These are phyloP conservation scores for Molorchus minor DNA, from an alignment of 2,888 invertebrate genomes.

Conservation along the genomic window DNA sequence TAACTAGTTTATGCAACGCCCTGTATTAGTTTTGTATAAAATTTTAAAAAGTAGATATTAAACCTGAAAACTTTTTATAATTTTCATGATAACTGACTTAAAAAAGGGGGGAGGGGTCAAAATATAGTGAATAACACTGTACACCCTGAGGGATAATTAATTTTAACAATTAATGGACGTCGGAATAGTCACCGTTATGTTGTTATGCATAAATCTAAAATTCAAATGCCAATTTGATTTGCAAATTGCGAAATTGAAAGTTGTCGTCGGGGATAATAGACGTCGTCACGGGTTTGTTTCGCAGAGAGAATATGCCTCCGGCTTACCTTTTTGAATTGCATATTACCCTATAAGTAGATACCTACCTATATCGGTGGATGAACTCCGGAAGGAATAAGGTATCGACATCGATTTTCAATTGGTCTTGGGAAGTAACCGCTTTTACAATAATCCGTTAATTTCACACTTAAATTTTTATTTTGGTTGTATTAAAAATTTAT, in stretches of 20 bases:
- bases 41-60: too few relatives aligned
- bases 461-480: too few relatives aligned
- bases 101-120: too few relatives aligned
- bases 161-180: conserved; percentile 21
- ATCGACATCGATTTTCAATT: not conserved
- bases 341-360: conserved; percentile 14
- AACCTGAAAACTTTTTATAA: too few relatives aligned
- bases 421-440: not conserved
- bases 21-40: too few relatives aligned
- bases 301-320: conserved; percentile 15
- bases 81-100: too few relatives aligned
- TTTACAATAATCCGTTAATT: too few relatives aligned
- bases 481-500: too few relatives aligned
- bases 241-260: conserved; percentile 59
- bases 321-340: conserved; percentile 18
- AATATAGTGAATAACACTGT: not conserved
- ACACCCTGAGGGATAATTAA: not conserved
- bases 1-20: too few relatives aligned
- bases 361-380: not conserved
- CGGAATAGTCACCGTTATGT: conserved; percentile 28
- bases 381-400: not conserved
- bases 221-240: conserved; percentile 67
- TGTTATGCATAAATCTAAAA: conserved; percentile 62
- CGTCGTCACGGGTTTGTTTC: conserved; percentile 46
- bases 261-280: conserved; percentile 49